Evolutionary conservation across 2,888 invertebrate species (phyloP), one percentile per base, ranked within the genome.

Genomic region (Drosophila bunnanda): DNA sequence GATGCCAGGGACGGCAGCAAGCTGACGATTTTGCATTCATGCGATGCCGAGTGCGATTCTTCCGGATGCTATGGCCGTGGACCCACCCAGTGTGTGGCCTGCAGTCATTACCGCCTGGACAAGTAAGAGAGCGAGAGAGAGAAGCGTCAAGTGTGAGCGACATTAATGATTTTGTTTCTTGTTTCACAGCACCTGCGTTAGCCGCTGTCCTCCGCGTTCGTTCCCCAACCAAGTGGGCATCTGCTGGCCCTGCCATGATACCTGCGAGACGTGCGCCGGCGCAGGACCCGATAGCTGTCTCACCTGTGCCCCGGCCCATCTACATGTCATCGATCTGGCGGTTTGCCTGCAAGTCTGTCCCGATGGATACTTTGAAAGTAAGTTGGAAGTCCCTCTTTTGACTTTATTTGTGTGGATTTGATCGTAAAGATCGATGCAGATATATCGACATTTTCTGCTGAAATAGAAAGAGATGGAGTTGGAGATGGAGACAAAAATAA

Each of bases 301-400:
- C 48, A 95, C 96, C 3, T 97, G 97, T 91, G 96, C 96, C 0
- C 96, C 96, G 5, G 96, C 96, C 52, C 96, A 97, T 91, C 94
- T 97, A 50, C 94, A 96, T 88, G 96, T 97, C 56, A 95, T 95
- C 17, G 97, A 97, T 93, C 93, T 97, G 71, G 96, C 96, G 44
- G 96, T 97, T 22, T 98, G 98, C 88, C 93, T 97, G 69, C 97
- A 97, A 91, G 95, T 96, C 86, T 98, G 98, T 90, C 97, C 97
- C 0, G 97, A 97, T 89, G 97, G 97, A 54, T 98, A 97, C 91
- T 97, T 95, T 93, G 96, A 96, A 93, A 95, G 96, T 96, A 92
- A 92, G 93, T 36, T 36, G 7, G 1, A 6, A 22, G 0, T 7
- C 7, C 13, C 15, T 1, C 6, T 20, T 10, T 5, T 2, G 10